Evolutionary conservation across 2,797 vertebrate genomes (phyloP), one percentile per base, ranked within the genome.

Genomic region (Micrastur ruficollis): DNA sequence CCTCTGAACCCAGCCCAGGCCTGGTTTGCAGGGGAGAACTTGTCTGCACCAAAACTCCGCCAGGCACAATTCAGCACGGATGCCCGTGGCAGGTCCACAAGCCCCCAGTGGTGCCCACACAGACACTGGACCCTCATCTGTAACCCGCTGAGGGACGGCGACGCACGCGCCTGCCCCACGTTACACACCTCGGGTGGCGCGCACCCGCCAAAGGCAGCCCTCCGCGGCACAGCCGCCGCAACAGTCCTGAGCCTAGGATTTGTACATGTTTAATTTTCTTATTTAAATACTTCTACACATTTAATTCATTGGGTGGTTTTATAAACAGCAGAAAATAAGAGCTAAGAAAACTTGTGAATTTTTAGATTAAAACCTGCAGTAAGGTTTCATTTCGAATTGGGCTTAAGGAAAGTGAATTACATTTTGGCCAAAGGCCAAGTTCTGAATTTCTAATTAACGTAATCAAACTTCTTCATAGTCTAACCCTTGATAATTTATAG

Each of bases 371-470:
- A 91, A 67, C 70, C 72, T 49, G 52, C 56, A 59, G 12, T 2
- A 78, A 71, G 59, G 65, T 73, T 89, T 81, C 15, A 36, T 94
- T 93, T 94, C 76, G 53, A 61, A 67, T 56, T 2, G 2, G 14
- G 36, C 25, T 86, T 0, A 7, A 47, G 46, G 82, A 83, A 88
- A 94, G 9, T 14, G 90, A 95, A 94, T 89, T 68, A 40, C 32
- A 9, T 73, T 81, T 86, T 95, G 89, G 95, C 93, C 67, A 84
- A 79, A 96, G 91, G 91, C 95, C 95, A 95, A 84, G 78, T 47
- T 76, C 62, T 86, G 84, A 72, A 75, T 93, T 94, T 91, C 91
- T 94, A 96, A 94, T 96, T 95, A 93, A 86, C 81, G 75, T 46
- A 87, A 93, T 95, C 68, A 86, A 93, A 95, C 83, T 89, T 95